Conservation (phyloP, 2,113 vertebrate genomes). For the Spilogale gracilis region DNA sequence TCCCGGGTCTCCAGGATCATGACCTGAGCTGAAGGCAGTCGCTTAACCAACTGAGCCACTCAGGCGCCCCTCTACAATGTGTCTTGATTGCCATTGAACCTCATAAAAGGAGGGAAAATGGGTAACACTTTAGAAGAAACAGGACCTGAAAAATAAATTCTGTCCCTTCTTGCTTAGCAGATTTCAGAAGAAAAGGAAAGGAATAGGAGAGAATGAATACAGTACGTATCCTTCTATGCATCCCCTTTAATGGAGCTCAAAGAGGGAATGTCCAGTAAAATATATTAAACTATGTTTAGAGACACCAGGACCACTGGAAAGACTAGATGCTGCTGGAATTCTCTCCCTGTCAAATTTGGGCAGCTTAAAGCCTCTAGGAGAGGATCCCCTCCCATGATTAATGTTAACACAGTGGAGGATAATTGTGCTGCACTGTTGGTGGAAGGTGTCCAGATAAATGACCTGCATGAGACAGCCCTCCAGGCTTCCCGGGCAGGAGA, state of each 20-base stretch:
- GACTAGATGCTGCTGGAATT: neutral
- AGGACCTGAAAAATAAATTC: neutral
- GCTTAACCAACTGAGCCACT: no score
- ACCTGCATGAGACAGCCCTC: neutral
- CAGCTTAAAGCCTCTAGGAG: neutral
- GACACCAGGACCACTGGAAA: neutral
- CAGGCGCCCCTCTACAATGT: no score
- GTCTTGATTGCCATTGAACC: neutral
- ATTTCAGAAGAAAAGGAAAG: neutral
- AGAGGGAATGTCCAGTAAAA: neutral
- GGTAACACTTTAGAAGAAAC: neutral
- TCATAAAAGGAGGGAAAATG: neutral
- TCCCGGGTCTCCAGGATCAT: no score
- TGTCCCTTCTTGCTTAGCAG: neutral
- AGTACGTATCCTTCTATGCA: neutral
- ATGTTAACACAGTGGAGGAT: neutral
- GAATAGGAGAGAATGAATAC: neutral
- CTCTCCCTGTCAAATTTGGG: neutral
- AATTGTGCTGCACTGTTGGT: neutral
- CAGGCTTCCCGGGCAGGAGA: neutral
- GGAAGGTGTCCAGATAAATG: neutral
- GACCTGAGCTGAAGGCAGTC: no score
- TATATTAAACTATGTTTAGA: neutral
- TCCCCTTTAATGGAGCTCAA: neutral
- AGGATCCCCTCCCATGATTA: neutral